Evolutionary conservation across 1,140 invertebrate species (phyloP), one percentile per base, ranked within the genome.

Genomic region (Dinoponera quadriceps): DNA sequence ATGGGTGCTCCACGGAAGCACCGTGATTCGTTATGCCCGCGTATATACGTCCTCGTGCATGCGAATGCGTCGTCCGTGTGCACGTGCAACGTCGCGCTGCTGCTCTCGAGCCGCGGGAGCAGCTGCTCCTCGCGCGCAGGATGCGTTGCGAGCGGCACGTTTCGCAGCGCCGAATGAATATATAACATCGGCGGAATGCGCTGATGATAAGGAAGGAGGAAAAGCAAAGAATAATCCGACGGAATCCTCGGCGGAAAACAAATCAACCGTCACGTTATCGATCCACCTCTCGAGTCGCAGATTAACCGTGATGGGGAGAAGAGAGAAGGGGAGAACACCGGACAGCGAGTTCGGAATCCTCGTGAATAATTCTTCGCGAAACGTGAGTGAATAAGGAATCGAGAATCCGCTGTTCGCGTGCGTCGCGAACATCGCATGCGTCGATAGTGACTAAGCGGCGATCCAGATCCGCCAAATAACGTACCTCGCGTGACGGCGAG

Each of bases 11-110:
- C 54, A 55, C 33, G 80, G 84, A 74, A 80, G 25, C 65, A 16
- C 69, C 38, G 20, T 25, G 66, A 90, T 90, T 90, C 84, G 89
- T 78, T 84, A 88, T 81, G 86, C 84, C 59, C 82, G 68, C 44
- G 55, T 57, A 63, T 14, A 77, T 55, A n/a, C n/a, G 51, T n/a
- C 44, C 54, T 14, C 38, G 62, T 65, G 51, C 55, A 75, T 75
- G 59, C 55, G 80, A 66, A 59, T 71, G 71, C 22, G 33, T 9
- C 9, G 38, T 44, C 38, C 3, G 7, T 44, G 38, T 44, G 38
- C 48, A 38, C 25, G 22, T 66, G 0, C 22, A 25, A 73, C 38
- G n/a, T 14, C 48, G 44, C 4, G 4, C 5, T 54, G 16, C 29
- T 22, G 18, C 5, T 74, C 25, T 74, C 44, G 38, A 62, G 29